Evolutionary conservation across 2,888 invertebrate species (phyloP).

Genomic region (Andrena fulva): DNA sequence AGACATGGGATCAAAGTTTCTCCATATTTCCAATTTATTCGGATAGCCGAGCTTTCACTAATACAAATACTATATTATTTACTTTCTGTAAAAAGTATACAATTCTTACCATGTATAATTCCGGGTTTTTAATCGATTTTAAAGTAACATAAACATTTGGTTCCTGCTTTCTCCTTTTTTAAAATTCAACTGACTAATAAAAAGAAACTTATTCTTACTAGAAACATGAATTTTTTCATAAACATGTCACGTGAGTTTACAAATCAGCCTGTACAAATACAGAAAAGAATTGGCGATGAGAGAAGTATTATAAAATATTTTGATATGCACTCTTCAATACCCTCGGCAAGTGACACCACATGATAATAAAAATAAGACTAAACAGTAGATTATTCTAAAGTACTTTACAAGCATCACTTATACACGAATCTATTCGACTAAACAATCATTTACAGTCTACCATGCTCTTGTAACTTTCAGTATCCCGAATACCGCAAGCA

Average conservation of each 20-base stretch:
- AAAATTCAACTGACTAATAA: not conserved
- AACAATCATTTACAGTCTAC: conserved; percentile 24
- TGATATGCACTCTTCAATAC: conserved; percentile 12
- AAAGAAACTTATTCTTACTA: not conserved
- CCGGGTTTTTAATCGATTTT: not conserved
- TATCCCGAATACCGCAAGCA: not conserved
- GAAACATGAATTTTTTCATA: not conserved
- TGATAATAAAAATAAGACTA: not conserved
- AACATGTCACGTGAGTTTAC: not conserved
- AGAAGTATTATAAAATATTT: not conserved
- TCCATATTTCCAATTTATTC: not conserved
- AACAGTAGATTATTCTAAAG: conserved; percentile 14
- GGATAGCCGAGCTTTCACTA: not conserved
- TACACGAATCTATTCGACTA: not conserved
- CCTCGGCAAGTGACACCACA: not conserved
- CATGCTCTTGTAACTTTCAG: not conserved
- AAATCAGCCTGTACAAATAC: conserved; percentile 6
- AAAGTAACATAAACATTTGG: not conserved
- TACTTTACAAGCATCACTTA: conserved; percentile 17
- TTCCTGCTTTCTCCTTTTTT: not conserved
- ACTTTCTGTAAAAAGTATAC: conserved; percentile 4
- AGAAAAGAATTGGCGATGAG: not conserved
- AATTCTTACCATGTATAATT: conserved; percentile 7
- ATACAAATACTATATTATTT: conserved; percentile 5
- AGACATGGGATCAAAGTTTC: too few species aligned